phyloP scores from a whole-genome alignment of 2,888 invertebrate species.

The Plutella xylostella region DNA sequence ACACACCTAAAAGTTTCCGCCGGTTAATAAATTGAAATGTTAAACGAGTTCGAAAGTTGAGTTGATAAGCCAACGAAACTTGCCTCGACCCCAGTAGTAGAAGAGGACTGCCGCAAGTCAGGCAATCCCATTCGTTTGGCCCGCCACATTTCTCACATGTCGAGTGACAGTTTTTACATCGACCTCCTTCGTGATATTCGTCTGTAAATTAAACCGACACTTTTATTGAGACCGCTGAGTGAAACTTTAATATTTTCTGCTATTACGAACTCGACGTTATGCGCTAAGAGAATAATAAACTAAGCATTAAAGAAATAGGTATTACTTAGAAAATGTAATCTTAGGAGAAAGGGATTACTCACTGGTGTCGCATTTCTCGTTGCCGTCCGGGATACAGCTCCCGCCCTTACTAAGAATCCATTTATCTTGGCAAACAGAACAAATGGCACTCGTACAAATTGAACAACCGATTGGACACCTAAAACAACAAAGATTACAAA shows the following conservation, averaged over 20 bases:
- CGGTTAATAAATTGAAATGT: not conserved
- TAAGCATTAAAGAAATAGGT: too few relatives aligned
- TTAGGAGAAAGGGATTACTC: constrained; percentile 34
- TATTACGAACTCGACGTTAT: too few relatives aligned
- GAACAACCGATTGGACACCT: constrained; percentile 83
- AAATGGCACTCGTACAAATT: constrained; percentile 77
- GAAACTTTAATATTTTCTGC: too few relatives aligned
- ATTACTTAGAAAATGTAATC: constrained; percentile 7
- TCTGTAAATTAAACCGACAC: constrained; percentile 57
- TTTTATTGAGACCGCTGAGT: too few relatives aligned
- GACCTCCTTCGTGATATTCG: constrained; percentile 80
- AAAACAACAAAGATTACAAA: constrained; percentile 26
- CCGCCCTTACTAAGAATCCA: constrained; percentile 82
- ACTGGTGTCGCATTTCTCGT: constrained; percentile 82
- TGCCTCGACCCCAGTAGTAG: constrained; percentile 75
- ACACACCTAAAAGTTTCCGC: constrained; percentile 70
- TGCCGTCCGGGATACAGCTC: constrained; percentile 79
- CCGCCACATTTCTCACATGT: constrained; percentile 89
- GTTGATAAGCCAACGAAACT: too few relatives aligned
- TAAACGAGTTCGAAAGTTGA: not conserved
- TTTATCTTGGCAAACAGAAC: constrained; percentile 79
- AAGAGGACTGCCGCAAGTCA: constrained; percentile 80
- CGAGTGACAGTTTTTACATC: constrained; percentile 85
- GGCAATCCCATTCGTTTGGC: constrained; percentile 80
- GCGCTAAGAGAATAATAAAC: too few relatives aligned